These are phyloP conservation scores for Tenthredo distinguenda DNA, from an alignment of 2,888 invertebrate genomes.

Conservation along the genomic window DNA sequence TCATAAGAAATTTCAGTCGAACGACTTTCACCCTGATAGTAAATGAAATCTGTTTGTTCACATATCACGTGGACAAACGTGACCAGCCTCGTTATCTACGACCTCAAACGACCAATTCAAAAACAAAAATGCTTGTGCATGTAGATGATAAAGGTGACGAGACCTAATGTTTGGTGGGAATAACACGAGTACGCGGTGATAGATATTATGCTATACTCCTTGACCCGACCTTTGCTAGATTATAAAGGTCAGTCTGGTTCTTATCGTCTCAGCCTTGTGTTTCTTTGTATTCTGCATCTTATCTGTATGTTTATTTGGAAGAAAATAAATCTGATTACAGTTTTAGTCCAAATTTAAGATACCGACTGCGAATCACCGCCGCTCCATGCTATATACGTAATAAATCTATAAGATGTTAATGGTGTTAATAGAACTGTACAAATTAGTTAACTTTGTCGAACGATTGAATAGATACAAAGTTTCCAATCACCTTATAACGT, in stretches of 20 bases:
- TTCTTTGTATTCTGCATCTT: not conserved
- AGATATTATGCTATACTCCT: not conserved
- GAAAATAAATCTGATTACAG: not conserved
- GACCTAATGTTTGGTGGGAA: not conserved
- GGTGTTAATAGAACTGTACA: not conserved
- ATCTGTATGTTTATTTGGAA: not conserved
- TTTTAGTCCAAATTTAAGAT: not conserved
- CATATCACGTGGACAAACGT: not conserved
- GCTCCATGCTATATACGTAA: not conserved
- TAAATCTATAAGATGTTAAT: not conserved
- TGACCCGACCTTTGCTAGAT: constrained; percentile 4
- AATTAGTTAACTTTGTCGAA: not conserved
- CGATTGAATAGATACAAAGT: not conserved
- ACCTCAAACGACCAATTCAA: not conserved
- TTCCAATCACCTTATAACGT: not conserved
- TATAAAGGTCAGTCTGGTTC: not conserved
- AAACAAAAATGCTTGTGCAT: not conserved
- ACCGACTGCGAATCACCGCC: not conserved
- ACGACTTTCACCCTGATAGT: not conserved
- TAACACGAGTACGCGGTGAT: not conserved
- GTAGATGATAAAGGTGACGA: not conserved
- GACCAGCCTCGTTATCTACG: not conserved
- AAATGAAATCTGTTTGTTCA: constrained; percentile 1
- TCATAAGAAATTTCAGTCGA: not conserved
- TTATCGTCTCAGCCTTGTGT: not conserved